Percentiles rank a stretch among this genome's conserved stretches.
phyloP scores from a whole-genome alignment of 2,113 vertebrate genomes.

The Eudorcas thomsonii region DNA sequence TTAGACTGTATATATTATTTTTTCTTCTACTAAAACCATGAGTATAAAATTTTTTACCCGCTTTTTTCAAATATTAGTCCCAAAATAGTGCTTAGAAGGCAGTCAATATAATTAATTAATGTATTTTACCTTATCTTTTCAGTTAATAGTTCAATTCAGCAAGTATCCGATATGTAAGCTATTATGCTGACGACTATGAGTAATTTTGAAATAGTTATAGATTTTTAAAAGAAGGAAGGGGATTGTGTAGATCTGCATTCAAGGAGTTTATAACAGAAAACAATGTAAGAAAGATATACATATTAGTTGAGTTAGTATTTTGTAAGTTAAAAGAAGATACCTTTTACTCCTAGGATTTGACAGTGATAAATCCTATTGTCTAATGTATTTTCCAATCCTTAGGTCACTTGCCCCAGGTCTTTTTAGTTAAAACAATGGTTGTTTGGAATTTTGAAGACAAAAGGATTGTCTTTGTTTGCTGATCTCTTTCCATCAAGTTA shows the following conservation, averaged over 20 bases:
- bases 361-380: neutral
- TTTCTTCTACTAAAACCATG: neutral
- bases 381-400: neutral
- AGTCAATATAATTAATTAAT: neutral
- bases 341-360: neutral
- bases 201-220: slow-evolving; percentile 4
- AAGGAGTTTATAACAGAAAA: neutral
- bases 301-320: neutral
- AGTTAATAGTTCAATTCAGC: neutral
- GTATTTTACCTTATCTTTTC: neutral
- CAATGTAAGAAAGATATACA: neutral
- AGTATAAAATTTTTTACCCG: neutral
- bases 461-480: neutral
- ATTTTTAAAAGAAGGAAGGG: neutral
- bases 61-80: neutral
- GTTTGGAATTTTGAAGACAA: neutral
- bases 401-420: neutral
- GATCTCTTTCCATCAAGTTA: neutral
- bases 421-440: neutral
- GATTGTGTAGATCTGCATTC: neutral
- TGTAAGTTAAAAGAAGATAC: neutral
- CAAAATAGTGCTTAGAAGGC: neutral
- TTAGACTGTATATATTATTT: neutral
- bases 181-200: neutral
- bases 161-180: neutral